Evolutionary conservation across 2,113 vertebrate species (phyloP), one percentile per base, ranked within the genome.

Genomic region (Notothenia rossii): DNA sequence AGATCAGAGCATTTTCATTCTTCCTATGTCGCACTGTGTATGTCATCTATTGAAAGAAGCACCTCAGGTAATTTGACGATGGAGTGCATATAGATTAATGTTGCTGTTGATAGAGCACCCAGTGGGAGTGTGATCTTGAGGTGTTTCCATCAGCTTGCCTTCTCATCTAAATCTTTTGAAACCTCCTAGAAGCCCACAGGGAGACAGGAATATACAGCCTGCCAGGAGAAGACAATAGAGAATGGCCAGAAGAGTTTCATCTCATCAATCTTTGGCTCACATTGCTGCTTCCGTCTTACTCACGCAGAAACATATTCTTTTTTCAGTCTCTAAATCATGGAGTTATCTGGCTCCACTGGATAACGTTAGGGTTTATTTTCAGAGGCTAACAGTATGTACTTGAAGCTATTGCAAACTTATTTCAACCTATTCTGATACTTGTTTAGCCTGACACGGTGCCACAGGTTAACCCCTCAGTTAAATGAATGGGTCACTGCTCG

Each of bases 91-190:
- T 84, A 83, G 85, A 91, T 84, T 86, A 90, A 82, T 84, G 84
- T 77, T 75, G 75, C 79, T 82, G 88, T 79, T 92, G 91, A 88
- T 86, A 77, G 75, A 89, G 84, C 71, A 63, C 91, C 88, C 90
- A 89, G 76, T 82, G 87, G 89, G 93, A 92, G 88, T 92, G 86
- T 64, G 85, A 88, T 77, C 49, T 72, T 75, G 87, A 91, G 91
- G 87, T 91, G 89, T 87, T 92, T 89, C 85, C 91, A 93, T 77
- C 80, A 88, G 72, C 84, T 79, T 73, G 76, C 68, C 71, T 81
- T 88, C 89, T 89, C 89, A 87, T 90, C 88, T 86, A 82, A 88
- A 87, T 91, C 89, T 91, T 89, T 77, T 86, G 79, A 86, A 90
- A 83, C 75, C 83, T 82, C 87, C 81, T 78, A 86, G 88, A 74